phyloP scores from a whole-genome alignment of 2,113 vertebrate species.

The Melierax canorus region DNA sequence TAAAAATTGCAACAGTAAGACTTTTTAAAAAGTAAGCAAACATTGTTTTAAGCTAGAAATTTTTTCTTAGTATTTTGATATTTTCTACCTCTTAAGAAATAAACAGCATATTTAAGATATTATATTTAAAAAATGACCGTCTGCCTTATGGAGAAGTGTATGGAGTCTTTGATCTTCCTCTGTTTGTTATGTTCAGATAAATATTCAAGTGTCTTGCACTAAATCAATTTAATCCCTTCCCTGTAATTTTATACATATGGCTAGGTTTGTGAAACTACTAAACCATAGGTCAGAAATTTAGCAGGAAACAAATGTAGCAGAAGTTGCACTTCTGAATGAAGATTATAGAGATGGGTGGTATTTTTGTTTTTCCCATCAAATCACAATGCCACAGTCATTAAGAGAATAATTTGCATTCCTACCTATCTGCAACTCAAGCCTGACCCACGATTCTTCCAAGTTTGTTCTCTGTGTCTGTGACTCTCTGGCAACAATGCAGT shows the following conservation, averaged over 20 bases:
- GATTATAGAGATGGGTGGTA: background rate
- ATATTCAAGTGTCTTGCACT: slow-evolving; percentile 42
- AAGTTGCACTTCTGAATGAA: background rate
- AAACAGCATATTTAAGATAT: slow-evolving; percentile 64
- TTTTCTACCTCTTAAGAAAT: slow-evolving; percentile 78
- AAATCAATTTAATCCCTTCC: slow-evolving; percentile 4
- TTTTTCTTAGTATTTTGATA: slow-evolving; percentile 67
- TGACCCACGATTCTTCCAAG: background rate
- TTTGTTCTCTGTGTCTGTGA: background rate
- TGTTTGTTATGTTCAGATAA: slow-evolving; percentile 44
- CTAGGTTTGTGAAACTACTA: background rate
- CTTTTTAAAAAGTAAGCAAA: slow-evolving; percentile 55
- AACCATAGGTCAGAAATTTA: background rate
- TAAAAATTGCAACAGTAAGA: slow-evolving; percentile 24
- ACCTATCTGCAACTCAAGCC: background rate
- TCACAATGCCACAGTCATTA: background rate
- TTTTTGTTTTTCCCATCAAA: background rate
- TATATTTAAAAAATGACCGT: slow-evolving; percentile 67
- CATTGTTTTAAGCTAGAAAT: slow-evolving; percentile 59
- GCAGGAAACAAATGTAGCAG: slow-evolving; percentile 35
- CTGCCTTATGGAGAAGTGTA: slow-evolving; percentile 76
- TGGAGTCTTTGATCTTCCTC: slow-evolving; percentile 53
- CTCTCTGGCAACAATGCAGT: background rate
- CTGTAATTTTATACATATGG: background rate
- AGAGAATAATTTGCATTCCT: background rate